Conservation (phyloP, 2,888 invertebrate genomes). For the Drosophila barbarae region DNA sequence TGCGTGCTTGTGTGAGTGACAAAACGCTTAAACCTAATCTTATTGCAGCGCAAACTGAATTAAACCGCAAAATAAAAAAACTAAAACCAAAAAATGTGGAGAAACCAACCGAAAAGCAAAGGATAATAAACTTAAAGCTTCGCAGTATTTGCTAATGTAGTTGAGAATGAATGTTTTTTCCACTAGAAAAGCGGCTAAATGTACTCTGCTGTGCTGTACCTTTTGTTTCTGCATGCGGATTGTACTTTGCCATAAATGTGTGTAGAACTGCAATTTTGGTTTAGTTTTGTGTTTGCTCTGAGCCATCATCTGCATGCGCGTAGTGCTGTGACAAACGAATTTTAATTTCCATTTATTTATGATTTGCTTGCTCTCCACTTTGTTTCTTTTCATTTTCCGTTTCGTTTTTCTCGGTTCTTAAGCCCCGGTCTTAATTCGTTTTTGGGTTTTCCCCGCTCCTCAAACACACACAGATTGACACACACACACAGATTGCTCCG, state of each 20-base stretch:
- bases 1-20: slow-evolving; percentile 38
- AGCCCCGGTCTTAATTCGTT: slow-evolving; percentile 37
- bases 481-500: slow-evolving; percentile 24
- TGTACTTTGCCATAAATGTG: slow-evolving; percentile 47
- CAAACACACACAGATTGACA: neutral
- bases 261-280: slow-evolving; percentile 25
- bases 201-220: slow-evolving; percentile 49
- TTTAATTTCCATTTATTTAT: slow-evolving; percentile 63
- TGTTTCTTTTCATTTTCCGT: slow-evolving; percentile 4
- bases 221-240: slow-evolving; percentile 57
- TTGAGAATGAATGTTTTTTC: slow-evolving; percentile 56
- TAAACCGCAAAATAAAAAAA: slow-evolving; percentile 14
- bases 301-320: slow-evolving; percentile 59
- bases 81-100: slow-evolving; percentile 30
- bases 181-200: slow-evolving; percentile 43
- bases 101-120: slow-evolving; percentile 30
- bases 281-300: slow-evolving; percentile 16
- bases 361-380: slow-evolving; percentile 61
- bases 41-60: slow-evolving; percentile 52
- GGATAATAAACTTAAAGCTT: slow-evolving; percentile 74
- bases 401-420: slow-evolving; percentile 32
- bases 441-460: slow-evolving; percentile 19
- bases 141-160: slow-evolving; percentile 76
- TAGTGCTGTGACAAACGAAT: slow-evolving; percentile 53
- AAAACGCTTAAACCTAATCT: slow-evolving; percentile 43